Base-by-base conservation (phyloP, 2,888 invertebrate species). In the Incurvaria masculella region DNA sequence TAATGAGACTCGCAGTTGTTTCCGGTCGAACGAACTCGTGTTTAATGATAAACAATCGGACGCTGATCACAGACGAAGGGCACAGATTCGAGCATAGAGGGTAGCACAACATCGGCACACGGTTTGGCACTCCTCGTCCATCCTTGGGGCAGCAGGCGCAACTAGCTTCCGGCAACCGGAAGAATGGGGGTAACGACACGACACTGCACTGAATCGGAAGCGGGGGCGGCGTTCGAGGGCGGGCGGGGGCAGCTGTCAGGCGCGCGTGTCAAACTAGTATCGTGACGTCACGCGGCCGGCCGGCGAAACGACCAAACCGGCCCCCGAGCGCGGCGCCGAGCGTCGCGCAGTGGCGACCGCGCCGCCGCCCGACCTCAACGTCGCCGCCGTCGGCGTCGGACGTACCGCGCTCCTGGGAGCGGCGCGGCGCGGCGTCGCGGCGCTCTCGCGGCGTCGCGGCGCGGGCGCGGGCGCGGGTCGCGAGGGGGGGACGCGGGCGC, bases 261-360 rank as follows among this genome's bases (percentile, higher is more conserved):
- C 72, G 70, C 66, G 65, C 71, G 64, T 66, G 68, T 75, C 69
- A 72, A 75, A 76, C 76, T 74, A 76, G 76, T 76, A 61, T 73
- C 65, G 64, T 76, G 76, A 76, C 76, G 76, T 76, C 76, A 76
- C 69, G 59, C 69, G 59, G 68, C 68, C 69, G 63, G 68, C 72
- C 71, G 73, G 75, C 73, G 61, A 72, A 72, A 70, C 69, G 65
- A 75, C 69, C 72, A 75, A 76, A 75, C 76, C 74, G 74, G 75
- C 74, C 72, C 65, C 64, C 61, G 63, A 67, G 63, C 48, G 51
- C 52, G 51, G 52, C 60, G 61, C 59, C 49, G 59, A 26, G 45
- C 42, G 38, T 18, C 61, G 68, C 71, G 75, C 74, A 74, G 75
- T 73, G 74, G 72, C 67, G 70, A 69, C 59, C 70, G 72, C 72